Conservation (phyloP, 2,888 invertebrate species). For the Himalopsyche kuldschensis region DNA sequence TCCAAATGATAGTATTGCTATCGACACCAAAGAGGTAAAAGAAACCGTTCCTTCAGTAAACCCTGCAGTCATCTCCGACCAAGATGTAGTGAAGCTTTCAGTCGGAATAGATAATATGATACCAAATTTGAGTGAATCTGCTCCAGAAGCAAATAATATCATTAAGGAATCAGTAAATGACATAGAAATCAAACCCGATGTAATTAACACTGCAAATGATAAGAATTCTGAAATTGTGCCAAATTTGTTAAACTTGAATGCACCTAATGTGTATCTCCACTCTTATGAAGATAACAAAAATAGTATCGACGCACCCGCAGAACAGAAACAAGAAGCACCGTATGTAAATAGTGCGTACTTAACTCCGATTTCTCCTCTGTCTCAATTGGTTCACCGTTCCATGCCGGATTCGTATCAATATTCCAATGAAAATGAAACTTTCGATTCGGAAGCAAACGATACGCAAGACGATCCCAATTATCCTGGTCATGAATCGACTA, state of each 20-base stretch:
- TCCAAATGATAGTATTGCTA: not conserved
- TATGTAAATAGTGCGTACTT: not conserved
- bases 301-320: not conserved
- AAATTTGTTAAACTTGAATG: not conserved
- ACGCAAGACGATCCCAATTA: not conserved
- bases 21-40: not conserved
- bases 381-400: not conserved
- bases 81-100: not conserved
- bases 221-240: not conserved
- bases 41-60: not conserved
- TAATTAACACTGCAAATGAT: not conserved
- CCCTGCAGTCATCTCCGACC: not conserved
- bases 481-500: not conserved
- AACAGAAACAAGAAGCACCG: not conserved
- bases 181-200: not conserved
- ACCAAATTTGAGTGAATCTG: not conserved
- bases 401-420: not conserved
- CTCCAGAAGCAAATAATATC: not conserved
- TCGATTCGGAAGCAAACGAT: not conserved
- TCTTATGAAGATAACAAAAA: not conserved
- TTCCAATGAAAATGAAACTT: constrained; percentile 19
- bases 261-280: not conserved
- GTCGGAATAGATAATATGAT: not conserved
- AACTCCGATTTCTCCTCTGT: not conserved
- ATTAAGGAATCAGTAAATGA: not conserved